Conservation (phyloP, 2,113 vertebrate genomes). For the Brachirus orientalis region DNA sequence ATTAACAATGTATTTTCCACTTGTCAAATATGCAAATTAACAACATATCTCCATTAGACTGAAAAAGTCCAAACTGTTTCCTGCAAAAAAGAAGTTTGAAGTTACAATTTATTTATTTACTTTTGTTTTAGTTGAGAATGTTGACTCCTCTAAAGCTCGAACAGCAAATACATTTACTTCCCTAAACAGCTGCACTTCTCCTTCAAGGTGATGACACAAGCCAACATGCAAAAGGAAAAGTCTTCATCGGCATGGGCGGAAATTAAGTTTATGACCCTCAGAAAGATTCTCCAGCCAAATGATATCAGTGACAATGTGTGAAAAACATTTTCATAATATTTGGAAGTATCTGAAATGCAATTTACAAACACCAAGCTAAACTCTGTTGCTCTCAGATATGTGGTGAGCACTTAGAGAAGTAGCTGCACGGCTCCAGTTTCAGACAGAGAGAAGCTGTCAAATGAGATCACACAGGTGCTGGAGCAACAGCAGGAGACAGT, state of each 20-base stretch:
- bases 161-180: too few species aligned
- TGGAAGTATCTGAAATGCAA: slow-evolving; percentile 20
- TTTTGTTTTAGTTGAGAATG: too few species aligned
- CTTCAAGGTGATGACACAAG: too few species aligned
- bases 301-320: slow-evolving; percentile 10
- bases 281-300: background rate
- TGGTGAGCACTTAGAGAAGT: background rate
- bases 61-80: background rate
- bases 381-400: background rate
- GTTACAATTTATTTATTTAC: too few species aligned
- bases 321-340: slow-evolving; percentile 34
- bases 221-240: too few species aligned
- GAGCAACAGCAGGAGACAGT: slow-evolving; percentile 12
- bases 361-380: slow-evolving; percentile 28
- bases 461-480: slow-evolving; percentile 26
- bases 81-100: background rate
- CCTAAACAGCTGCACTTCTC: too few species aligned
- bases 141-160: too few species aligned
- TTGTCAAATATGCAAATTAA: background rate
- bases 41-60: background rate
- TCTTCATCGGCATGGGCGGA: slow-evolving; percentile 10
- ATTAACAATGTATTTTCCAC: too few species aligned
- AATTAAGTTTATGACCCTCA: slow-evolving; percentile 15
- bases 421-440: slow-evolving; percentile 3
- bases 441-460: slow-evolving; percentile 15